Evolutionary conservation across 2,797 vertebrate genomes (phyloP).

Genomic region (Sebastes iracundus): DNA sequence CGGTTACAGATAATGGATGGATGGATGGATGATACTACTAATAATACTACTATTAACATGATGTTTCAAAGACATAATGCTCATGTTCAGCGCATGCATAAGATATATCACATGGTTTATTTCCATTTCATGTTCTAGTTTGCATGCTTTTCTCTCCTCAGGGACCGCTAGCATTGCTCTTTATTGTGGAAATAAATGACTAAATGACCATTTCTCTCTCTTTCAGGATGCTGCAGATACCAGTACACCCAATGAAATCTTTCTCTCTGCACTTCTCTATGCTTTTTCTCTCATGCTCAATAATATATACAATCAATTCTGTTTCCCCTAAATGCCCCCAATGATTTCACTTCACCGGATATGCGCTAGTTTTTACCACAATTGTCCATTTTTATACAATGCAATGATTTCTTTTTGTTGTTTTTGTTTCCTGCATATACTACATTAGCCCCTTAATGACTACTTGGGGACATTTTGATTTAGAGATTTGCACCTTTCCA

Average conservation of each 20-base stretch:
- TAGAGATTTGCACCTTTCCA: conserved; percentile 30
- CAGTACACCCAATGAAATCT: neutral
- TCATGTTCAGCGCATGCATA: neutral
- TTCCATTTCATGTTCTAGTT: neutral
- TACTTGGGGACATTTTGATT: neutral
- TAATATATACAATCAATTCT: neutral
- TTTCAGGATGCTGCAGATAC: conserved; percentile 54
- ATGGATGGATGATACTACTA: too few species aligned
- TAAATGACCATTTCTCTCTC: conserved; percentile 29
- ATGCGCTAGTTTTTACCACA: neutral
- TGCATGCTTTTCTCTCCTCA: neutral
- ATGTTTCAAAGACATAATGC: neutral
- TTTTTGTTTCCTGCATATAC: conserved; percentile 29
- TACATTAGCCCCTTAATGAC: conserved; percentile 26
- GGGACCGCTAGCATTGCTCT: conserved; percentile 1
- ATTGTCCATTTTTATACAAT: conserved; percentile 35
- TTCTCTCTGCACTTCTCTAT: neutral
- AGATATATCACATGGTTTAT: neutral
- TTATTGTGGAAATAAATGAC: conserved; percentile 12
- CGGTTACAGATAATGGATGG: too few species aligned
- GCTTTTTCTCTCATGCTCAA: neutral
- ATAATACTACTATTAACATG: neutral
- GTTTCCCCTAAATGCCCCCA: conserved; percentile 3
- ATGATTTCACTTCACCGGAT: neutral
- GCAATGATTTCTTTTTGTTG: conserved; percentile 46